Conservation (phyloP, 2,113 vertebrate species). For the Oryzias curvinotus region DNA sequence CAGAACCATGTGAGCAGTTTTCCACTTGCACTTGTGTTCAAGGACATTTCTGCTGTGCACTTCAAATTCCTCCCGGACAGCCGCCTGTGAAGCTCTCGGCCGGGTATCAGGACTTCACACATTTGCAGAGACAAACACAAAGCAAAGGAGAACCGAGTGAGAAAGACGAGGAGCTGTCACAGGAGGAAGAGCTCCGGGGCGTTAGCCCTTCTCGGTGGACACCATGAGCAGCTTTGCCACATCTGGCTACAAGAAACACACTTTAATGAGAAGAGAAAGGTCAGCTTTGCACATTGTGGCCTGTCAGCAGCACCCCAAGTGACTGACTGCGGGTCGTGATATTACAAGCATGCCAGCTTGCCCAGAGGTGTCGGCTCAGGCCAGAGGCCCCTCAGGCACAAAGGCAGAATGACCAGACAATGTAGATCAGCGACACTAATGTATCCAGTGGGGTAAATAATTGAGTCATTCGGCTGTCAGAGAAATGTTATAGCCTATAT, state of each 20-base stretch:
- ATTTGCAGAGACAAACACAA: slow-evolving; percentile 18
- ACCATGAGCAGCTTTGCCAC: slow-evolving; percentile 27
- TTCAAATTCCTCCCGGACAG: slow-evolving; percentile 33
- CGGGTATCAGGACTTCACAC: slow-evolving; percentile 48
- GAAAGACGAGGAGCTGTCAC: slow-evolving; percentile 23
- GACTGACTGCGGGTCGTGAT: slow-evolving; percentile 33
- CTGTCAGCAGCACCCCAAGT: slow-evolving; percentile 37
- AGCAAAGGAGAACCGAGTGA: slow-evolving; percentile 41
- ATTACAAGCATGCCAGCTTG: slow-evolving; percentile 45
- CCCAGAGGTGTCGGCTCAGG: slow-evolving; percentile 27
- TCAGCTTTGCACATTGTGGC: slow-evolving; percentile 66
- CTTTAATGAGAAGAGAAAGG: slow-evolving; percentile 73
- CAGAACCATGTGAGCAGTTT: neutral
- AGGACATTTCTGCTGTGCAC: slow-evolving; percentile 27
- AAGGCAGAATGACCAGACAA: neutral
- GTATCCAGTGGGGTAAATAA: too few relatives aligned
- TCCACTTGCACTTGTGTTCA: slow-evolving; percentile 5
- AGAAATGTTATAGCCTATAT: too few relatives aligned
- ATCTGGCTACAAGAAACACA: slow-evolving; percentile 46
- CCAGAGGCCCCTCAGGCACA: slow-evolving; percentile 28
- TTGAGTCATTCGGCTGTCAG: too few relatives aligned
- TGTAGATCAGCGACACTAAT: too few relatives aligned
- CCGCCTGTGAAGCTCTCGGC: slow-evolving; percentile 16
- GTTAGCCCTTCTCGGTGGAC: slow-evolving; percentile 6
- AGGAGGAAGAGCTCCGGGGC: slow-evolving; percentile 27